phyloP scores from a whole-genome alignment of 2,113 vertebrate species.

The Lasiurus cinereus region DNA sequence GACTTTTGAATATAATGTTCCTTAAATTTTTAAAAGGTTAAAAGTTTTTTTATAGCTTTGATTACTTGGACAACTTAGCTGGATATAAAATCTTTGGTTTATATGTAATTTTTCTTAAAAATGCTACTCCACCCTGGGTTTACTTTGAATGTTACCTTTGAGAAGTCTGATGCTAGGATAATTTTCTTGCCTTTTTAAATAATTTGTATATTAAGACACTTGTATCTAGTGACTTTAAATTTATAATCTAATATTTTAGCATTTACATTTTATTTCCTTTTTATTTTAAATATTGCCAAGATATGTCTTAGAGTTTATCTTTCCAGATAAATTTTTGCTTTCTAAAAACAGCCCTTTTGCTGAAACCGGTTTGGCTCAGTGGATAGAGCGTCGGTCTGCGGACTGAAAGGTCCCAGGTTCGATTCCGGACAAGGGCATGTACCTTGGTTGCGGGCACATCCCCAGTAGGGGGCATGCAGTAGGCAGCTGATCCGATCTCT shows the following conservation, averaged over 20 bases:
- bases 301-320: background rate
- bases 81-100: background rate
- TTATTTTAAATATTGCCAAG: background rate
- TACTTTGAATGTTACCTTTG: background rate
- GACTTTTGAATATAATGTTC: background rate
- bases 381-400: too few species aligned
- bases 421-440: too few species aligned
- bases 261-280: background rate
- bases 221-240: slow-evolving; percentile 8
- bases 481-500: too few species aligned
- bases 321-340: slow-evolving; percentile 12
- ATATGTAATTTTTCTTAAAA: background rate
- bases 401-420: too few species aligned
- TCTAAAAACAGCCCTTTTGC: background rate
- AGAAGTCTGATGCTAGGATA: background rate
- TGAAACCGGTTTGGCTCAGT: too few species aligned
- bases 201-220: background rate
- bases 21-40: background rate
- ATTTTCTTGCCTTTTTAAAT: slow-evolving; percentile 38
- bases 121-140: background rate
- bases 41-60: background rate
- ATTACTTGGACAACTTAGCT: background rate
- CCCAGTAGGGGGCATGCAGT: too few species aligned
- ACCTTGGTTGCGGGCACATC: too few species aligned
- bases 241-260: background rate